These are phyloP conservation scores for Strigamia maritima DNA, from an alignment of 2,888 invertebrate genomes.

Conservation along the genomic window DNA sequence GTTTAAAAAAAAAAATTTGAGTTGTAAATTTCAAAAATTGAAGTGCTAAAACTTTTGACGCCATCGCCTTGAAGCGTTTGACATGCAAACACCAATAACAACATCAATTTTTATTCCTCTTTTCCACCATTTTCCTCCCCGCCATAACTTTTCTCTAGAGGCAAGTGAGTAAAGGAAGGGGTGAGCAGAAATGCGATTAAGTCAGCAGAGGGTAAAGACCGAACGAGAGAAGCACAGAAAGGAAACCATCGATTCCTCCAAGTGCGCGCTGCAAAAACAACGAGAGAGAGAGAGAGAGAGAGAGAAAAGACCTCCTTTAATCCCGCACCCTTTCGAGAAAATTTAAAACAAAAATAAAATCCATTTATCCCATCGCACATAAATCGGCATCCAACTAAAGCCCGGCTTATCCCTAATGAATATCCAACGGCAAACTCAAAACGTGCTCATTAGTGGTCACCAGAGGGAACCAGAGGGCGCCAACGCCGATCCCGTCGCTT, in stretches of 20 bases:
- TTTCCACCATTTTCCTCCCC: not conserved
- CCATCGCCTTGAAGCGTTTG: not conserved
- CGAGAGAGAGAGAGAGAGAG: no score
- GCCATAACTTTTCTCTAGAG: not conserved
- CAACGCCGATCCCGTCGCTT: not conserved
- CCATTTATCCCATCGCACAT: not conserved
- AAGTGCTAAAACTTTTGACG: not conserved
- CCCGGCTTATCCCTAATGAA: constrained; percentile 7
- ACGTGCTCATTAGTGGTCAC: constrained; percentile 8
- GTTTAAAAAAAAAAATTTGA: no score
- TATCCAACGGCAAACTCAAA: not conserved
- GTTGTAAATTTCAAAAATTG: not conserved
- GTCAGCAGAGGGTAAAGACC: constrained; percentile 16
- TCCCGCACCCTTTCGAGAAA: not conserved
- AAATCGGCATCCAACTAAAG: no score
- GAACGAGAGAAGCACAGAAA: not conserved
- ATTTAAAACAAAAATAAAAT: not conserved
- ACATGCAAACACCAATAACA: not conserved
- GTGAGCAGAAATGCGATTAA: constrained; percentile 19
- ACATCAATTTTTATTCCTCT: not conserved
- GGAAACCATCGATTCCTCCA: not conserved
- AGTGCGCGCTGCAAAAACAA: not conserved
- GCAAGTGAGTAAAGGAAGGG: not conserved
- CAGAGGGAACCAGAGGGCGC: not conserved
- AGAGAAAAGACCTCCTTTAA: no score